phyloP scores from a whole-genome alignment of 2,797 vertebrate species.

The Mastacembelus armatus region DNA sequence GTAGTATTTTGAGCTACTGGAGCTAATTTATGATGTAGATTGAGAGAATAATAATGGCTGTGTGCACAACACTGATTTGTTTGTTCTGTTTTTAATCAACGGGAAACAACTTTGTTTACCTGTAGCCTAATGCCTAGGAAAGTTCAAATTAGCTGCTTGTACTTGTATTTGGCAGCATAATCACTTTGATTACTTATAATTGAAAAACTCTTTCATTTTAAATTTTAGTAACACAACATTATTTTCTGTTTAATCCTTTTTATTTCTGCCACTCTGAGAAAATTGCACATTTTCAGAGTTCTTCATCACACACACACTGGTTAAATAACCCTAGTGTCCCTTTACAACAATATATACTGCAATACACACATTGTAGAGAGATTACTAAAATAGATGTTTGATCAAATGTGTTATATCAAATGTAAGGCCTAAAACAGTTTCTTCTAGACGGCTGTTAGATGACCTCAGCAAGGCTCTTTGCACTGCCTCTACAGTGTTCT shows the following conservation, averaged over 20 bases:
- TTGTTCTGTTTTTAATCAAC: slow-evolving; percentile 40
- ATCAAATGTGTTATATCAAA: background rate
- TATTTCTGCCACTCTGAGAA: background rate
- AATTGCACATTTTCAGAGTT: background rate
- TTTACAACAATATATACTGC: background rate
- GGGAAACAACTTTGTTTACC: slow-evolving; percentile 19
- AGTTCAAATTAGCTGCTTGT: slow-evolving; percentile 27
- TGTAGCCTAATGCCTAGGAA: slow-evolving; percentile 8
- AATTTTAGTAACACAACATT: no score
- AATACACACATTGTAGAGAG: background rate
- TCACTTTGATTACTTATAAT: slow-evolving; percentile 36
- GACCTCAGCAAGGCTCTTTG: background rate
- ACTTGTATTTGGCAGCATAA: slow-evolving; percentile 25
- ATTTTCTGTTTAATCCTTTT: slow-evolving; percentile 22
- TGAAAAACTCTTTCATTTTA: slow-evolving; percentile 28
- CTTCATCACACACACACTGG: background rate
- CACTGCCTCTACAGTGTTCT: slow-evolving; percentile 6
- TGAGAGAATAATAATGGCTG: slow-evolving; percentile 1
- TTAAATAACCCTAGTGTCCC: background rate
- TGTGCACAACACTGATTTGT: slow-evolving; percentile 19
- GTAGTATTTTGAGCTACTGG: background rate
- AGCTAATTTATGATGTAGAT: slow-evolving; percentile 1
- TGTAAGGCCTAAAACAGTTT: background rate
- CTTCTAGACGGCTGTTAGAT: background rate
- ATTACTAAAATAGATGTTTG: background rate